Evolutionary conservation across 1,140 invertebrate genomes (phyloP), one percentile per base, ranked within the genome.

Genomic region (Drosophila trapezifrons): DNA sequence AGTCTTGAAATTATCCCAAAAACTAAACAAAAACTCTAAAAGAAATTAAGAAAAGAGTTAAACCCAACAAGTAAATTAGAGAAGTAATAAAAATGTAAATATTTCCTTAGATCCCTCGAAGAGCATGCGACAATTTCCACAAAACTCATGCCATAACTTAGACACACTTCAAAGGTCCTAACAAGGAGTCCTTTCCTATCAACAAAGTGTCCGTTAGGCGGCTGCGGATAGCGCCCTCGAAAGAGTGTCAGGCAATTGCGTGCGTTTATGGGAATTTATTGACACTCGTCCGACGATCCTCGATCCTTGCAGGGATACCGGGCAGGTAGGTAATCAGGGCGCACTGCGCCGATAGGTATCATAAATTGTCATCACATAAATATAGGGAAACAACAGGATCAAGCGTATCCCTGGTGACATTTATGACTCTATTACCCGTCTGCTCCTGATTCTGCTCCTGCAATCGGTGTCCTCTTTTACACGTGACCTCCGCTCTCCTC

Each of bases 351-450:
- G 63, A 78, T 76, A 71, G 51, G 78, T 89, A 89, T 89, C 85
- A 89, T 89, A 90, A 90, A 89, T 84, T 62, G 86, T 90, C 86
- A 89, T 89, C 85, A 56, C 85, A 89, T 89, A 89, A 89, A 89
- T 89, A 89, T 89, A 89, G 66, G 67, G 70, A 25, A 49, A 47
- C 65, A 58, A 70, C 42, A 56, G 69, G 63, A 49, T 60, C 59
- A 25, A 74, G 56, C 42, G 63, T 43, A 69, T 29, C 9, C 64
- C 47, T 37, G 45, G 56, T 89, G 83, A 87, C 83, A 87, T 87
- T 89, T 87, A 87, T 87, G 83, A 87, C 84, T 87, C 84, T 56
- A 76, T 87, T 87, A 65, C 17, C 49, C 78, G 67, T 49, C 73
- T 80, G 81, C 32, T 46, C 25, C 32, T 17, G 51, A 54, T 49